phyloP scores from a whole-genome alignment of 1,140 invertebrate genomes.

The Eumeta japonica region DNA sequence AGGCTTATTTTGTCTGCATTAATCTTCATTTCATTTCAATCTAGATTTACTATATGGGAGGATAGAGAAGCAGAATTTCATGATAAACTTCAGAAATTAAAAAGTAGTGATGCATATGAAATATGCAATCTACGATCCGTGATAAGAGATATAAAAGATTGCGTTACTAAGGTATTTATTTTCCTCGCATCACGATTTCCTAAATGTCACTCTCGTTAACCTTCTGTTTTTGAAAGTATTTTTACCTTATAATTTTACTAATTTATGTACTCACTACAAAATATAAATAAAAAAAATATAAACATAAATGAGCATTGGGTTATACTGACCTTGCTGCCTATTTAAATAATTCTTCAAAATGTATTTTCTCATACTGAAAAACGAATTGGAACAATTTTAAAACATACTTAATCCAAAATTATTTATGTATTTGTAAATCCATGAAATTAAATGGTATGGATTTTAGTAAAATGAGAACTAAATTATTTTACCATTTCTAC shows the following conservation, averaged over 20 bases:
- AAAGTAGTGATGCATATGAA: conserved; percentile 60
- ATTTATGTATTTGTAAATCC: no score
- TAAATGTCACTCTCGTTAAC: background rate
- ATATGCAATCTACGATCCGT: conserved; percentile 63
- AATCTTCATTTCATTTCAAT: background rate
- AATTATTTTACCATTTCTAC: no score
- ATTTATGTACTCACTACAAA: conserved; percentile 1
- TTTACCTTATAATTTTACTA: conserved; percentile 1
- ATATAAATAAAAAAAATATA: background rate
- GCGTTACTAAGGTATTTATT: conserved; percentile 62
- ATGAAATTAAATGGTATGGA: no score
- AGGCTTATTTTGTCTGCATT: background rate
- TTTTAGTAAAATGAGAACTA: no score
- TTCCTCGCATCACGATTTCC: background rate
- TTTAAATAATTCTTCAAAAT: no score
- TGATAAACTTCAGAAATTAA: conserved; percentile 63
- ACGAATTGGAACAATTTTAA: no score
- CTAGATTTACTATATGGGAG: conserved; percentile 66
- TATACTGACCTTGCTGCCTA: no score
- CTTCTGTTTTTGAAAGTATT: conserved; percentile 6
- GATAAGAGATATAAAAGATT: conserved; percentile 70
- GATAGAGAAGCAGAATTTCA: conserved; percentile 69
- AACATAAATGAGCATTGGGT: no score
- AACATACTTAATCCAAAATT: conserved; percentile 1
- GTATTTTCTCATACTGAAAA: no score